Evolutionary conservation across 2,113 vertebrate species (phyloP).

Genomic region (Sitta europaea): DNA sequence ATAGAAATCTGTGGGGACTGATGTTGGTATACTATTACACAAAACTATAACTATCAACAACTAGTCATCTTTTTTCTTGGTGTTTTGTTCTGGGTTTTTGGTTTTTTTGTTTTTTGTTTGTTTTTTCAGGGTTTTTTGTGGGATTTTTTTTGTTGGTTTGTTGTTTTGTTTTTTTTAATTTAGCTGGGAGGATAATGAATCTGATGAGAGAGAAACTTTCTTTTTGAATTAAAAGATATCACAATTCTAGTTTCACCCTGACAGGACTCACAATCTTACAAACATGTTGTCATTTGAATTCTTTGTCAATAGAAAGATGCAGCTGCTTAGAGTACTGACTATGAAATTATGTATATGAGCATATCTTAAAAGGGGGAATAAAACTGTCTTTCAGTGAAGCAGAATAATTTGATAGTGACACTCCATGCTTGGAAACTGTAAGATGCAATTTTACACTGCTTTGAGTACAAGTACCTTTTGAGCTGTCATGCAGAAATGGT

Average conservation of each 20-base stretch:
- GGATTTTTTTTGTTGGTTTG: too few relatives aligned
- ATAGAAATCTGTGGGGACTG: not conserved
- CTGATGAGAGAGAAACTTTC: not conserved
- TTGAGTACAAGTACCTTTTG: constrained; percentile 77
- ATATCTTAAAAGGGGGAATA: constrained; percentile 73
- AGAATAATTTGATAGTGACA: constrained; percentile 85
- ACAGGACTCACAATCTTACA: constrained; percentile 45
- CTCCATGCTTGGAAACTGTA: constrained; percentile 73
- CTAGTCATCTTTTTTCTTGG: not conserved
- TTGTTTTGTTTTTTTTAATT: not conserved
- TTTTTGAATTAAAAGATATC: constrained; percentile 5
- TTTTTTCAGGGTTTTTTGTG: not conserved
- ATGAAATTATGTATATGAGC: constrained; percentile 80
- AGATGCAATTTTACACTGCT: constrained; percentile 85
- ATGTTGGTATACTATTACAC: not conserved
- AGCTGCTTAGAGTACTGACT: constrained; percentile 66
- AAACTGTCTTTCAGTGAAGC: constrained; percentile 80
- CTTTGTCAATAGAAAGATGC: constrained; percentile 57
- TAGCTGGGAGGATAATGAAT: not conserved
- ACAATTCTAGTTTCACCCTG: constrained; percentile 33
- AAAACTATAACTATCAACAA: not conserved
- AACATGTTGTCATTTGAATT: constrained; percentile 40
- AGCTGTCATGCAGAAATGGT: constrained; percentile 79
- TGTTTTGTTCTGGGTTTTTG: not conserved
- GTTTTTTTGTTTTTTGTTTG: too few relatives aligned